Evolutionary conservation across 2,888 invertebrate genomes (phyloP).

Genomic region (Cataglyphis cursor): DNA sequence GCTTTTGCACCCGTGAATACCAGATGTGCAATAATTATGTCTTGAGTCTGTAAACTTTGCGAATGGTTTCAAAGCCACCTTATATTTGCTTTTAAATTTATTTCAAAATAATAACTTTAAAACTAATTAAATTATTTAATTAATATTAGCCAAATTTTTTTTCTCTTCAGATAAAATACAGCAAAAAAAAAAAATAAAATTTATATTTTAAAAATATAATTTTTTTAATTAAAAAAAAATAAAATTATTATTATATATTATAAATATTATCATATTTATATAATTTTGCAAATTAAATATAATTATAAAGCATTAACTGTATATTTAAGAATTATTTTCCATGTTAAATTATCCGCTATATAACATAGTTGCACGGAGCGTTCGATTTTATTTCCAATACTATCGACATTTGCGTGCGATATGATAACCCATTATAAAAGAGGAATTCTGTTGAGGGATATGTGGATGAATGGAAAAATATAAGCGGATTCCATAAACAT

Average conservation of each 20-base stretch:
- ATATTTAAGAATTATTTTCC: constrained; percentile 1
- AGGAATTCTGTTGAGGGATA: constrained; percentile 6
- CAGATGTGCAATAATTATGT: not conserved
- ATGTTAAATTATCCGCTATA: not conserved
- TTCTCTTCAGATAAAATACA: not conserved
- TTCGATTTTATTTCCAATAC: constrained; percentile 19
- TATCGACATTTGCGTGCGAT: not conserved
- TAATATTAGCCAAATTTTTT: not conserved
- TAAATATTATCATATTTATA: not conserved
- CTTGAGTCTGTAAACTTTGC: not conserved
- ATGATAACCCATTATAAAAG: constrained; percentile 26
- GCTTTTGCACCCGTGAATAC: constrained; percentile 2
- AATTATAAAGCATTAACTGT: not conserved
- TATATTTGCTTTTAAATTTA: not conserved
- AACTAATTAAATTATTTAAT: not conserved
- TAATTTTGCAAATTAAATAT: not conserved
- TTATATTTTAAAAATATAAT: not conserved
- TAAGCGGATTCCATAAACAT: not conserved
- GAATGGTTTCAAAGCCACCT: not conserved
- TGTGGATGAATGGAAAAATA: constrained; percentile 26
- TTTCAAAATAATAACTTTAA: not conserved
- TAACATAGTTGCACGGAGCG: not conserved
- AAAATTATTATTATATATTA: not conserved
- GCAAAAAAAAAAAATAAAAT: not conserved
- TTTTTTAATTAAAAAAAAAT: not conserved